A percentile compares a stretch with the other conserved stretches of the same genome.
Conservation (phyloP, 2,888 invertebrate genomes). For the Eristalis tenax region DNA sequence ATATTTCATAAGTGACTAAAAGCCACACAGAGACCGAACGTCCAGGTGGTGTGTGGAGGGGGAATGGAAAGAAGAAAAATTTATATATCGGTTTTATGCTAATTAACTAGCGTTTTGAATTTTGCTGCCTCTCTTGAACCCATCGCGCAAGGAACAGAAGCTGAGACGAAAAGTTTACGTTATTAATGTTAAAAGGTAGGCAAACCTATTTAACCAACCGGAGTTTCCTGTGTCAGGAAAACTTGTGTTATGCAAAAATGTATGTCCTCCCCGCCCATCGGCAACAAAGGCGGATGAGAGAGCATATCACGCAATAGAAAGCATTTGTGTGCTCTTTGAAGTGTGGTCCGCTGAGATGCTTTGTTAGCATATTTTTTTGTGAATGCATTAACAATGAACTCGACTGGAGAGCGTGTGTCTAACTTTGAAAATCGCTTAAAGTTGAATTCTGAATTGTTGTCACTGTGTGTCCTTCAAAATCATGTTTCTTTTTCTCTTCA, state of each 20-base stretch:
- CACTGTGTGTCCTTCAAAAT: no score
- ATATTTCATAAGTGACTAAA: constrained; percentile 64
- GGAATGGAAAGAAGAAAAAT: background rate
- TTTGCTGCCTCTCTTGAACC: background rate
- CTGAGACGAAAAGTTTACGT: constrained; percentile 22
- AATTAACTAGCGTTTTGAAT: constrained; percentile 47
- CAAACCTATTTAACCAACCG: constrained; percentile 29
- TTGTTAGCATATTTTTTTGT: background rate
- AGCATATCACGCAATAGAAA: background rate
- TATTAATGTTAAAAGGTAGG: constrained; percentile 40
- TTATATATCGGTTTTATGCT: constrained; percentile 45
- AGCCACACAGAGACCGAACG: constrained; percentile 20
- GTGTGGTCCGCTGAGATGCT: background rate
- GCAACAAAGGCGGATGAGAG: background rate
- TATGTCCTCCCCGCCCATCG: background rate
- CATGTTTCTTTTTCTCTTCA: no score
- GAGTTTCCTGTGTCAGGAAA: background rate
- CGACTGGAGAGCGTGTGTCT: background rate
- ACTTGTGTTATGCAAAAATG: constrained; percentile 1
- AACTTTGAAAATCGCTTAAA: background rate
- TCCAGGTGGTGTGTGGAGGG: constrained; percentile 3
- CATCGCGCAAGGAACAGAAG: background rate
- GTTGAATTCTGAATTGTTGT: background rate
- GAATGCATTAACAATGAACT: constrained; percentile 16
- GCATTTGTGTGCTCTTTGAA: background rate